phyloP scores from a whole-genome alignment of 2,113 vertebrate genomes.

The Rhinolophus sinicus region DNA sequence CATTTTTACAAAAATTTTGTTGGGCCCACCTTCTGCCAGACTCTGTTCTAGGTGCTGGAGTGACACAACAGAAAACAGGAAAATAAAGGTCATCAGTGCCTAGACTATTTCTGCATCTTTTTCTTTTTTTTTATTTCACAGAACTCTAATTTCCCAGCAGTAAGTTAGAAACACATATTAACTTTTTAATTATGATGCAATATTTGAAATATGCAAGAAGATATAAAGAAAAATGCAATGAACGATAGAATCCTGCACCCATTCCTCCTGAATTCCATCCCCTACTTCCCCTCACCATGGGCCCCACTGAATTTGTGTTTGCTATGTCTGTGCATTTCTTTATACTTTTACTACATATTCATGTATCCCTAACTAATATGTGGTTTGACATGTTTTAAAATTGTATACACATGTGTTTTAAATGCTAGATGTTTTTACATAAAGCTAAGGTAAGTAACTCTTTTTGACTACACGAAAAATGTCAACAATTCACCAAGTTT shows the following conservation, averaged over 20 bases:
- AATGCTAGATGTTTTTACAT: background rate
- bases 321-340: background rate
- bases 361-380: background rate
- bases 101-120: background rate
- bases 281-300: background rate
- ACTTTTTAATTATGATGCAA: background rate
- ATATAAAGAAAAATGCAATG: background rate
- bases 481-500: background rate
- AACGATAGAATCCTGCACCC: background rate
- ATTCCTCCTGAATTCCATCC: background rate
- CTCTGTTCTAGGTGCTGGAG: background rate
- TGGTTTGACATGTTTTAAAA: background rate
- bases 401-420: background rate
- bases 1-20: background rate
- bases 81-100: background rate
- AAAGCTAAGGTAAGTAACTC: conserved; percentile 45
- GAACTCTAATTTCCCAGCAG: background rate
- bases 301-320: background rate
- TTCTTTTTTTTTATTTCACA: background rate
- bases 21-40: background rate
- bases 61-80: background rate
- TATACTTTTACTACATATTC: background rate
- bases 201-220: conserved; percentile 10
- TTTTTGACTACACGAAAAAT: background rate
- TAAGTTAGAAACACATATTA: background rate